A percentile compares a stretch with the other conserved stretches of the same genome.
Evolutionary conservation across 2,113 vertebrate species (phyloP).

Genomic region (Polyodon spathula): DNA sequence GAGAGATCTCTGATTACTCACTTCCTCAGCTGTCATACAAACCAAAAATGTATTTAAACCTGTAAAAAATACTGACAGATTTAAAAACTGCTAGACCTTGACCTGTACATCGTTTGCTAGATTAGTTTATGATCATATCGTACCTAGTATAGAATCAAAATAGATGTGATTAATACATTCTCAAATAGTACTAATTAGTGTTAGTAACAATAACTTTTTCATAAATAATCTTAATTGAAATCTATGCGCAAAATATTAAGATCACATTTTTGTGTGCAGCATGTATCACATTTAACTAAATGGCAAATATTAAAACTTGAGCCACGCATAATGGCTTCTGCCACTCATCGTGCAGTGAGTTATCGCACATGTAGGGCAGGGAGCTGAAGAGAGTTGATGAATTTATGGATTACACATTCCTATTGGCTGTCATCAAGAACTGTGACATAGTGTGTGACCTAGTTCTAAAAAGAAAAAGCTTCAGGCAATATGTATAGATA

Average conservation of each 20-base stretch:
- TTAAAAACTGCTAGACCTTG: too few species aligned
- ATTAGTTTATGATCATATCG: too few species aligned
- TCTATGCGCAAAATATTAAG: slow-evolving; percentile 3
- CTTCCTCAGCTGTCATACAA: too few species aligned
- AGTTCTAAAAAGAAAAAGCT: slow-evolving; percentile 54
- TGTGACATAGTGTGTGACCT: slow-evolving; percentile 66
- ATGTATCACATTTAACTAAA: slow-evolving; percentile 53
- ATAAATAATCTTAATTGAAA: neutral
- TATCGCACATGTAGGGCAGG: slow-evolving; percentile 66
- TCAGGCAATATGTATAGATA: slow-evolving; percentile 57
- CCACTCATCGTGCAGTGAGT: slow-evolving; percentile 56
- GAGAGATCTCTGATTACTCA: too few species aligned
- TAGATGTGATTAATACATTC: too few species aligned
- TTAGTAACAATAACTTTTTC: neutral
- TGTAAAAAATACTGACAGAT: too few species aligned
- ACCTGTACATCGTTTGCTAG: too few species aligned
- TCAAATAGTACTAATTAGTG: neutral
- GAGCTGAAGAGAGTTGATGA: slow-evolving; percentile 57
- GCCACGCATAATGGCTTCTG: slow-evolving; percentile 66
- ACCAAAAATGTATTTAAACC: too few species aligned
- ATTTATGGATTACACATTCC: slow-evolving; percentile 61
- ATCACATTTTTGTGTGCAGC: slow-evolving; percentile 49
- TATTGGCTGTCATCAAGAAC: slow-evolving; percentile 54
- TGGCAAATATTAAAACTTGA: slow-evolving; percentile 66
- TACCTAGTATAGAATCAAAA: too few species aligned